Conservation (phyloP, 2,113 vertebrate genomes). For the Procavia capensis region DNA sequence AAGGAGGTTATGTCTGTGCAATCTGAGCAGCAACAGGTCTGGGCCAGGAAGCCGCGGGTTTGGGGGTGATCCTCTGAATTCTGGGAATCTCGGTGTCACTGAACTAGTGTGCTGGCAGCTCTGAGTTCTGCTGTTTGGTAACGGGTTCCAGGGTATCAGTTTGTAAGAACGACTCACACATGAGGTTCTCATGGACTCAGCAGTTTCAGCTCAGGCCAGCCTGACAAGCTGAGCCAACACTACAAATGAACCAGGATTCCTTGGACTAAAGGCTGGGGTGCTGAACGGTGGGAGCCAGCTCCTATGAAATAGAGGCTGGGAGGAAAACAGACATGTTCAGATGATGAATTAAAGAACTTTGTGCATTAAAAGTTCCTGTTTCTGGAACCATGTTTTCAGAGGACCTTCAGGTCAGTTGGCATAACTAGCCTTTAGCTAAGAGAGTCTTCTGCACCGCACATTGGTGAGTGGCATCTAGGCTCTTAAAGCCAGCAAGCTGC, state of each 20-base stretch:
- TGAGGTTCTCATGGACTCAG: neutral
- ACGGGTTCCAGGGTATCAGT: neutral
- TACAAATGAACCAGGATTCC: neutral
- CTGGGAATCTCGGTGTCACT: neutral
- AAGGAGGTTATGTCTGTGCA: neutral
- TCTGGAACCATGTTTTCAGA: too few relatives aligned
- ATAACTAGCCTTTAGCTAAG: too few relatives aligned
- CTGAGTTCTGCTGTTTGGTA: neutral
- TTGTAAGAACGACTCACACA: neutral
- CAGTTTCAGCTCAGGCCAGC: neutral
- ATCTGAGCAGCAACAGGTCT: neutral
- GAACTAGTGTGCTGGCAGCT: neutral
- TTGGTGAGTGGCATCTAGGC: too few relatives aligned
- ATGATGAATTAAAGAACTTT: neutral
- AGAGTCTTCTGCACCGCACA: too few relatives aligned
- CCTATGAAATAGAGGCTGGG: neutral
- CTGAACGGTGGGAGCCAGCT: neutral
- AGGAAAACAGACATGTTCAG: neutral
- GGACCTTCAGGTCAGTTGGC: too few relatives aligned
- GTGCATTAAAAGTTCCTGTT: neutral
- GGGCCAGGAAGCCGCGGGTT: neutral
- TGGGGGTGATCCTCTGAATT: neutral
- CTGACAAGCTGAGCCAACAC: neutral
- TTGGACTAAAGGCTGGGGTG: neutral
- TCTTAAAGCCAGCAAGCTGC: too few relatives aligned